Percentiles rank a stretch among this genome's conserved stretches.
Evolutionary conservation across 2,888 invertebrate genomes (phyloP).

Genomic region (Erpobdella octoculata): DNA sequence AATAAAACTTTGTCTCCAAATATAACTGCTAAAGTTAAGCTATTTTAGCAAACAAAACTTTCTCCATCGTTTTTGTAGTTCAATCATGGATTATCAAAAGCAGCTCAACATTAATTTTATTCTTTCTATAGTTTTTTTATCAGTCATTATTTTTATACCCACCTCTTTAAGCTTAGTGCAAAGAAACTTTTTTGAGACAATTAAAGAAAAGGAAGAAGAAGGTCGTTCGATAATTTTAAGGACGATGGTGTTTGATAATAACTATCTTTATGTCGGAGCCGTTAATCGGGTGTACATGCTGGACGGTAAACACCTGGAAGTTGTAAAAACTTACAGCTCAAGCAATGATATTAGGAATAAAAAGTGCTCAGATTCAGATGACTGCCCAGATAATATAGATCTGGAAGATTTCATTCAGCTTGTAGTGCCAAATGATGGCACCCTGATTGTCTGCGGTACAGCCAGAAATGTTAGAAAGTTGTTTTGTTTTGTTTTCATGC

Average conservation of each 20-base stretch:
- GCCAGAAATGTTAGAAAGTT: background rate
- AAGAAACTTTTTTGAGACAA: background rate
- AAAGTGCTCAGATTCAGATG: background rate
- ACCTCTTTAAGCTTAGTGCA: background rate
- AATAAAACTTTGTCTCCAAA: too few relatives aligned
- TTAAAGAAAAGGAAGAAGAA: background rate
- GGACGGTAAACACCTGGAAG: background rate
- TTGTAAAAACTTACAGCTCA: background rate
- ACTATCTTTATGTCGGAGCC: background rate
- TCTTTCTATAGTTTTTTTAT: too few relatives aligned
- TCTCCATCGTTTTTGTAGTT: too few relatives aligned
- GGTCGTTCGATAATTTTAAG: background rate
- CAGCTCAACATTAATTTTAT: too few relatives aligned
- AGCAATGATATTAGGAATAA: background rate
- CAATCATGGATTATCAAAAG: too few relatives aligned
- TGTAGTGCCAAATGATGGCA: background rate
- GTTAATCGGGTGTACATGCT: background rate
- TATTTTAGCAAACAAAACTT: too few relatives aligned
- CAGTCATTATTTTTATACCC: too few relatives aligned
- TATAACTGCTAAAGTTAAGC: too few relatives aligned
- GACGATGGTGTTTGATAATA: background rate
- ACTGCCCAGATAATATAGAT: background rate
- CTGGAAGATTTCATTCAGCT: background rate
- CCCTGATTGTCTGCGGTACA: background rate
- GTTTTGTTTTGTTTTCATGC: too few relatives aligned